These are phyloP conservation scores for Caenorhabditis panamensis DNA, from an alignment of 2,888 invertebrate genomes.

Conservation along the genomic window DNA sequence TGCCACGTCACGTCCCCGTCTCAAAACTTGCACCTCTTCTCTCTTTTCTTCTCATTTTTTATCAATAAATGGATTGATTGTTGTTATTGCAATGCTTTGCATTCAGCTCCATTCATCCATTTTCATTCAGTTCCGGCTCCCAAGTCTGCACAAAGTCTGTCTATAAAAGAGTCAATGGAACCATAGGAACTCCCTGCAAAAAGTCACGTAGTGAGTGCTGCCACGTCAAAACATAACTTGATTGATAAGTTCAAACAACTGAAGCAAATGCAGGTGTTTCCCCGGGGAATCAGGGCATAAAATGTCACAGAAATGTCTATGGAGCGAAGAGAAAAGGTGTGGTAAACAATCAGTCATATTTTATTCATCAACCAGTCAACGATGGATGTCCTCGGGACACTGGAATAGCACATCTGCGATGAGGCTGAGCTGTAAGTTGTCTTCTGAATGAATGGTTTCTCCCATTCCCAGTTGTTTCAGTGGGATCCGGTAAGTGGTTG, in stretches of 20 bases:
- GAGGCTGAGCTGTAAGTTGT: slow-evolving; percentile 50
- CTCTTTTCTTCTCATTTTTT: slow-evolving; percentile 23
- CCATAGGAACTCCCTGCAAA: too few relatives aligned
- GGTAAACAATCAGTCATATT: not conserved
- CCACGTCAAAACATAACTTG: not conserved
- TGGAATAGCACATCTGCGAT: slow-evolving; percentile 56
- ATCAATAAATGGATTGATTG: slow-evolving; percentile 47
- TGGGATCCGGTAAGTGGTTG: slow-evolving; percentile 34
- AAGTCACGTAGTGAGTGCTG: slow-evolving; percentile 1
- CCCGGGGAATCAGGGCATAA: too few relatives aligned
- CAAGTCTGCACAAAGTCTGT: too few relatives aligned
- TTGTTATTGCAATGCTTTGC: slow-evolving; percentile 20
- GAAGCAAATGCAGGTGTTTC: slow-evolving; percentile 1
- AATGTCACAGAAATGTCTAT: not conserved
- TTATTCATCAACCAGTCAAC: slow-evolving; percentile 6
- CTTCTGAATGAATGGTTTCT: slow-evolving; percentile 23
- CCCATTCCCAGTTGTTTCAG: slow-evolving; percentile 14
- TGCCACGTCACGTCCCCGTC: slow-evolving; percentile 29
- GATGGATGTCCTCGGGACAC: slow-evolving; percentile 42
- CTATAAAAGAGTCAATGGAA: too few relatives aligned
- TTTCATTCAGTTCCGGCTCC: too few relatives aligned
- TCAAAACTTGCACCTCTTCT: slow-evolving; percentile 46
- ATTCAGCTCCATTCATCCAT: too few relatives aligned
- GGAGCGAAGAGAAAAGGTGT: not conserved
- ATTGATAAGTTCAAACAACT: not conserved